Base-by-base conservation (phyloP, 2,888 invertebrate species). In the Anarsia innoxiella region DNA sequence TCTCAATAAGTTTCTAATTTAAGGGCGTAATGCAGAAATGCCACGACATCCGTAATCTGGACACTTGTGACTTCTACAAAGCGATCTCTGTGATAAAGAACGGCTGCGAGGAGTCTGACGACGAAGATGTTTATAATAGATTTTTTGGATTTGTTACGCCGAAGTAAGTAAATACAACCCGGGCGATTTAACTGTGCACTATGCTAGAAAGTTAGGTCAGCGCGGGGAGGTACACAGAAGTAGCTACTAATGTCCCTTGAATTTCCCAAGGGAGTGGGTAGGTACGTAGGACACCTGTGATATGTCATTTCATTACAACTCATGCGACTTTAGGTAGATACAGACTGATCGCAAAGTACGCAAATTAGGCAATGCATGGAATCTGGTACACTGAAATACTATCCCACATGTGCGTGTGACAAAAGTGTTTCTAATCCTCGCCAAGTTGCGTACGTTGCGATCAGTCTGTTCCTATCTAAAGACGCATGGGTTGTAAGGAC, bases 21-120 rank as follows among this genome's bases (percentile, higher is more conserved):
- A 49, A 76, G 75, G 67, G 57, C 0, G 67, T 64, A 6, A 70
- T 71, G 64, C 63, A 66, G 46, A 76, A 76, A 32, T 76, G 75
- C 40, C 59, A 64, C 42, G 75, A 76, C 50, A 64, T 76, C n/a
- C 70, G 75, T 15, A 75, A 75, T 49, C 46, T 57, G 25, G 73
- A 69, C 39, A 67, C 75, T 0, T 76, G 75, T 38, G 75, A 76
- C 51, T 55, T 61, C 51, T 61, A 66, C 41, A 59, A 49, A 23
- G 56, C 67, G 3, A 64, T 53, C 49, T 28, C 42, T 12, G 31
- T 72, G 34, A 49, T 74, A 27, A 47, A 41, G 9, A 37, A 45
- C 19, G 74, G 74, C 31, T 76, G 75, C 48, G 30, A 12, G 0
- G 46, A 54, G 5, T 48, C 48, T 0, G 49, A 56, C 0, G 57